Evolutionary conservation across 2,113 vertebrate genomes (phyloP).

Genomic region (human (Homo sapiens)): DNA sequence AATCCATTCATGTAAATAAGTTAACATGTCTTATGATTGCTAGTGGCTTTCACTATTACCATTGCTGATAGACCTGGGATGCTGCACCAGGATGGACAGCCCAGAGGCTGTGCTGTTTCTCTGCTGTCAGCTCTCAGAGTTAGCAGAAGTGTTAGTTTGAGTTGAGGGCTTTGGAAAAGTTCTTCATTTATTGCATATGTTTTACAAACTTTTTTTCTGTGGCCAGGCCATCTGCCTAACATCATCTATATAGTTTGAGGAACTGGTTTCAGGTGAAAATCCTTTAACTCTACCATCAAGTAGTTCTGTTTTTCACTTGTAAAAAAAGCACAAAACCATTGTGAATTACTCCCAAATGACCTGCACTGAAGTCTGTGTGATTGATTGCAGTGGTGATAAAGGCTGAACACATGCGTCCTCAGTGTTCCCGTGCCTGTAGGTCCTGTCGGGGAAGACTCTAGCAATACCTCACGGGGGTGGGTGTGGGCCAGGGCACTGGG

Average conservation of each 20-base stretch:
- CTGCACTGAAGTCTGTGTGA: background rate
- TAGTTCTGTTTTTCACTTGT: background rate
- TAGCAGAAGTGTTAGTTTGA: background rate
- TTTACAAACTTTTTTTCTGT: background rate
- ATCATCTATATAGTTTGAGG: background rate
- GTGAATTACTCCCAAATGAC: background rate
- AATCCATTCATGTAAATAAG: background rate
- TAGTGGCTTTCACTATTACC: background rate
- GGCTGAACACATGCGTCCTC: background rate
- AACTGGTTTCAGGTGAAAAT: constrained; percentile 15
- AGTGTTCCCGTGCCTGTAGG: too few relatives aligned
- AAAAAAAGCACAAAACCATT: background rate
- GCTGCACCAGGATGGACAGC: too few relatives aligned
- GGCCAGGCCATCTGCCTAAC: background rate
- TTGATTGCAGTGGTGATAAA: background rate
- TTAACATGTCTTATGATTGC: background rate
- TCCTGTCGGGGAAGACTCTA: background rate
- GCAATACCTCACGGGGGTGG: too few relatives aligned
- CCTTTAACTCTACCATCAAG: background rate
- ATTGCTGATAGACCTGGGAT: too few relatives aligned
- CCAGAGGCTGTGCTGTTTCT: background rate
- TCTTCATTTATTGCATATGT: background rate
- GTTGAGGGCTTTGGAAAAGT: background rate
- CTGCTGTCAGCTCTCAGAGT: background rate
- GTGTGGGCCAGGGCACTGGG: background rate